These are phyloP conservation scores for Hyperoodon ampullatus DNA, from an alignment of 2,113 vertebrate species.

Conservation along the genomic window DNA sequence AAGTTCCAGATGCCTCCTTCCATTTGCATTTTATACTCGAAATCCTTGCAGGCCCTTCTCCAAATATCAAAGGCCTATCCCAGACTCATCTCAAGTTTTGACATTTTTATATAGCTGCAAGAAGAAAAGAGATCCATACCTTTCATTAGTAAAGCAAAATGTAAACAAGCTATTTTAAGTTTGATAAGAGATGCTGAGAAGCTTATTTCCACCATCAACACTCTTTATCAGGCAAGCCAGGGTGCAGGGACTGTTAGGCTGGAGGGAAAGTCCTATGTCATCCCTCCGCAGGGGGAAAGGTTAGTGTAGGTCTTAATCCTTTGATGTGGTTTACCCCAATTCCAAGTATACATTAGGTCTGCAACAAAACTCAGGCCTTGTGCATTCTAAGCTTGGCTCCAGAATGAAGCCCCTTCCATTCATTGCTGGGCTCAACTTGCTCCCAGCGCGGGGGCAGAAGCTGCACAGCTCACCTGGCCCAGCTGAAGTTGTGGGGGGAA, in stretches of 20 bases:
- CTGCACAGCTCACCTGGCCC: background rate
- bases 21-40: background rate
- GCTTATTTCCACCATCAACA: background rate
- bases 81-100: constrained; percentile 5
- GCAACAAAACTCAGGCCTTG: background rate
- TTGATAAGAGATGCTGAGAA: background rate
- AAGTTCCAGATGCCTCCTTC: background rate
- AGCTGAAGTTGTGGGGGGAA: background rate
- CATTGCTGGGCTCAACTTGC: background rate
- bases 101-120: background rate
- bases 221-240: background rate
- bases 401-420: background rate
- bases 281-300: background rate
- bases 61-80: background rate
- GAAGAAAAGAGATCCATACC: background rate
- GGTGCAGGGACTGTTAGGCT: background rate
- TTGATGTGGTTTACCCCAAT: background rate
- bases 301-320: background rate
- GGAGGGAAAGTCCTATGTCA: background rate
- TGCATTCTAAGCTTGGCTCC: background rate
- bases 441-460: background rate
- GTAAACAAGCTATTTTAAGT: background rate
- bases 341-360: background rate
- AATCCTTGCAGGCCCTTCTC: background rate
- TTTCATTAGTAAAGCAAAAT: constrained; percentile 37